Evolutionary conservation across 2,113 vertebrate species (phyloP), one percentile per base, ranked within the genome.

Genomic region (Cyanoliseus patagonus): DNA sequence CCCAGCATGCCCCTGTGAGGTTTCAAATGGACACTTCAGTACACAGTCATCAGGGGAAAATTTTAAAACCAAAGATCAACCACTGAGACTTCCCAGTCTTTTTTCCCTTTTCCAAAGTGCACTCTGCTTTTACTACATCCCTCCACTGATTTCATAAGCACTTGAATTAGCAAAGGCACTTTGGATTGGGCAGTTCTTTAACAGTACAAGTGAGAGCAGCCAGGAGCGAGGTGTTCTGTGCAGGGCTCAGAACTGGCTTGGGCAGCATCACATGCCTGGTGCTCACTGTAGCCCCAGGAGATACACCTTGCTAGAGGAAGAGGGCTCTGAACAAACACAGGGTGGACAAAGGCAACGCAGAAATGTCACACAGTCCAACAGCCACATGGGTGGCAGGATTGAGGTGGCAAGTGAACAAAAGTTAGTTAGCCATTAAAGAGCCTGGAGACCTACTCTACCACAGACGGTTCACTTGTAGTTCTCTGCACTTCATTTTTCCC

Each of bases 231-330:
- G 3, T 49, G 42, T 5, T 2, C 23, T 1, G 24, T 31, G 17
- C 6, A 39, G 74, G 74, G 53, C 14, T 31, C 53, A 62, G 46
- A 62, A 41, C 35, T 81, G 35, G 30, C 76, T 47, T 8, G 35
- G 53, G 22, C 39, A 82, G 28, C 55, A 27, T 3, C 0, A 0
- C 19, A 7, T 2, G 1, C 28, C 16, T 5, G 28, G 35, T 7
- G 1, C 13, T 55, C 7, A 0, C 11, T 44, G 24, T 0, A 0
- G 33, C 39, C 35, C 20, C 1, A 0, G 31, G 27, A 88, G 52
- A 80, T 2, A 6, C 35, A 46, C 8, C 35, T 52, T 31, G 41
- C 44, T 19, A 10, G 27, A 63, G 33, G 13, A 67, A 46, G 27
- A 37, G 39, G 33, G 31, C 24, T 61, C 51, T 55, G 62, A 49